Evolutionary conservation across 2,797 vertebrate species (phyloP).

Genomic region (Chelidonichthys spinosus): DNA sequence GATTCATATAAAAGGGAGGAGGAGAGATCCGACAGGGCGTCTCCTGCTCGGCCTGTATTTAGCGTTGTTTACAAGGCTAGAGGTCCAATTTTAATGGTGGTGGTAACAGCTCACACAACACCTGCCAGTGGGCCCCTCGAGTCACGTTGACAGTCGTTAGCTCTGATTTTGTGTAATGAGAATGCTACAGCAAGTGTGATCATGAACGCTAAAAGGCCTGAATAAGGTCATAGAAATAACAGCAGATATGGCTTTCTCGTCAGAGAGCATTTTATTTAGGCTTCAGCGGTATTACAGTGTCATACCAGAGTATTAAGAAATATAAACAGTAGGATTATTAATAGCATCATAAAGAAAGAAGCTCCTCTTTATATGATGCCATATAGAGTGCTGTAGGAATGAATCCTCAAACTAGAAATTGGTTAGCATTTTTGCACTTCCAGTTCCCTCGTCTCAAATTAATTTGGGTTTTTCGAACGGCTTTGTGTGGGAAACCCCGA

Average conservation of each 20-base stretch:
- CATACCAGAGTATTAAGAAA: background rate
- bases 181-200: slow-evolving; percentile 38
- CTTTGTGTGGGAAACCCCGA: too few species aligned
- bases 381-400: too few species aligned
- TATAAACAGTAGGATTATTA: background rate
- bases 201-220: too few species aligned
- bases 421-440: too few species aligned
- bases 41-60: slow-evolving; percentile 45
- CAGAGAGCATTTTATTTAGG: background rate
- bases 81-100: slow-evolving; percentile 51
- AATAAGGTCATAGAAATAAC: background rate
- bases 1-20: slow-evolving; percentile 45
- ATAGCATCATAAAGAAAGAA: background rate
- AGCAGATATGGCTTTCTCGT: background rate
- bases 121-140: slow-evolving; percentile 61
- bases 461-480: too few species aligned
- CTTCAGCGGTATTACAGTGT: background rate
- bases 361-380: too few species aligned
- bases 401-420: too few species aligned
- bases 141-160: slow-evolving; percentile 66
- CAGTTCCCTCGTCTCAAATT: too few species aligned
- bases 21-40: slow-evolving; percentile 8
- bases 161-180: slow-evolving; percentile 65
- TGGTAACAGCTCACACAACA: slow-evolving; percentile 67
- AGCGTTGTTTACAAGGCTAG: slow-evolving; percentile 56